phyloP scores from a whole-genome alignment of 2,888 invertebrate species.

The Troides helena region DNA sequence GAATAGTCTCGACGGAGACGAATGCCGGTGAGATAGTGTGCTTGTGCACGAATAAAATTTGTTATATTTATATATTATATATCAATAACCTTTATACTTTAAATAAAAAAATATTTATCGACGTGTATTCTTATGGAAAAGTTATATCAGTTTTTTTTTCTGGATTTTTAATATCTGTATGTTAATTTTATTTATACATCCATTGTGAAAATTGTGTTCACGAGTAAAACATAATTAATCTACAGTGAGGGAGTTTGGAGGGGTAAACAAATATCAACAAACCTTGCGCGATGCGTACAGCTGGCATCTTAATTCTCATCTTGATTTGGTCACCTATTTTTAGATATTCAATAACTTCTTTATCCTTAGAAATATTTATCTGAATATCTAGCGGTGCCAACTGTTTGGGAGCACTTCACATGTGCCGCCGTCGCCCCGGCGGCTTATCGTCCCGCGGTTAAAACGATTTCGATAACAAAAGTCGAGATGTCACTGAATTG shows the following conservation, averaged over 20 bases:
- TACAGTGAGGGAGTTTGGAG: not conserved
- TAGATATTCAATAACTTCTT: slow-evolving; percentile 70
- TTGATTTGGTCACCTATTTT: slow-evolving; percentile 84
- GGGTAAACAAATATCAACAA: slow-evolving; percentile 58
- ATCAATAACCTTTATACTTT: not conserved
- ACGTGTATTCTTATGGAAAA: too few relatives aligned
- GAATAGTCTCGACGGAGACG: slow-evolving; percentile 56
- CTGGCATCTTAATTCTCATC: slow-evolving; percentile 99
- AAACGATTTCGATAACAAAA: slow-evolving; percentile 66
- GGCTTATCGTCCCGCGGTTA: slow-evolving; percentile 67
- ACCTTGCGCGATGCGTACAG: slow-evolving; percentile 98
- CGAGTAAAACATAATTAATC: not conserved
- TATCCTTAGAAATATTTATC: slow-evolving; percentile 69
- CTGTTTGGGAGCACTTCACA: slow-evolving; percentile 70
- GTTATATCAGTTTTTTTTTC: too few relatives aligned
- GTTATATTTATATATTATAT: not conserved
- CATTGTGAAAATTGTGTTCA: too few relatives aligned
- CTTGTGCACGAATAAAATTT: slow-evolving; percentile 13
- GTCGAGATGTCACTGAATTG: slow-evolving; percentile 59
- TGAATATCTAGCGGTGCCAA: slow-evolving; percentile 61
- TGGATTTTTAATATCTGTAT: too few relatives aligned
- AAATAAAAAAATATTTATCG: too few relatives aligned
- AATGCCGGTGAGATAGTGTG: slow-evolving; percentile 43
- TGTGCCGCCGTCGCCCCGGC: slow-evolving; percentile 74
- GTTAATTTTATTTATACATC: too few relatives aligned